phyloP scores from a whole-genome alignment of 2,797 vertebrate species.

The Siniperca scherzeri region DNA sequence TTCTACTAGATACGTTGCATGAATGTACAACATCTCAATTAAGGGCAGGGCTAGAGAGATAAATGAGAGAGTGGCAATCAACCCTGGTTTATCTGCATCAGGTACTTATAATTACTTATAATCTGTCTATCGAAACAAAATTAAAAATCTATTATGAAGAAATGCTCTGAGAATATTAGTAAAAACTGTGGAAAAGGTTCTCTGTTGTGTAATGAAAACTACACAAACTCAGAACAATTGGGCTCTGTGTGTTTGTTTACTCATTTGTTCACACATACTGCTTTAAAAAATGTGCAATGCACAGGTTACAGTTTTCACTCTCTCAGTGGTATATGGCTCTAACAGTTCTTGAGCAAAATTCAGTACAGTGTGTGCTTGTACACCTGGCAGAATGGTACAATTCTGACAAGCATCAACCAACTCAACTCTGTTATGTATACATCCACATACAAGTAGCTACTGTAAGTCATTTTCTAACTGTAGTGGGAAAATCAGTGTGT shows the following conservation, averaged over 20 bases:
- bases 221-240: neutral
- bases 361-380: neutral
- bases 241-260: neutral
- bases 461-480: conserved; percentile 1
- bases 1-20: neutral
- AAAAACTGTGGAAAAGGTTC: neutral
- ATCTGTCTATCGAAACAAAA: neutral
- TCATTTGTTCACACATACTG: neutral
- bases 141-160: neutral
- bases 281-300: neutral
- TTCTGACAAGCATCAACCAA: conserved; percentile 9
- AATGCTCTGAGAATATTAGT: neutral
- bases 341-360: neutral
- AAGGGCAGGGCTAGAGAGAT: neutral
- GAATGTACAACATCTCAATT: neutral
- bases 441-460: neutral
- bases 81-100: neutral
- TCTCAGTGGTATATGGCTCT: too few relatives aligned
- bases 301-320: neutral
- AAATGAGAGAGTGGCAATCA: conserved; percentile 2
- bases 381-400: conserved; percentile 22
- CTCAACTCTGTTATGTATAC: neutral
- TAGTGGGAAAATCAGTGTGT: conserved; percentile 8
- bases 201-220: neutral
- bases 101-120: neutral